These are phyloP conservation scores for Rhynchophorus ferrugineus DNA, from an alignment of 1,140 invertebrate species.

Conservation along the genomic window DNA sequence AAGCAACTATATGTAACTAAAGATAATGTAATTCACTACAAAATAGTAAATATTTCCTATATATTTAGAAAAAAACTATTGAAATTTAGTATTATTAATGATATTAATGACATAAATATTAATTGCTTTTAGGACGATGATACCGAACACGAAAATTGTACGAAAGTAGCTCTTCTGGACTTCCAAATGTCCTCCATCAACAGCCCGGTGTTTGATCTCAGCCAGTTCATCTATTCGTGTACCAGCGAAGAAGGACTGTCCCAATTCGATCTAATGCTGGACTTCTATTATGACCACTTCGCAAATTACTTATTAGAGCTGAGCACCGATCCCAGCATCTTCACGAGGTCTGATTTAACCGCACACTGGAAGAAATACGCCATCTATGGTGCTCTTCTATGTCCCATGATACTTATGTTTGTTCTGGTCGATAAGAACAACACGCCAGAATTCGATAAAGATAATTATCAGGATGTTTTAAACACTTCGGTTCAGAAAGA, in stretches of 20 bases:
- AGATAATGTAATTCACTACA: too few species aligned
- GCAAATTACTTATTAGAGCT: constrained; percentile 28
- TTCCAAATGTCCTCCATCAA: constrained; percentile 47
- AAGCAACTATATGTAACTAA: too few species aligned
- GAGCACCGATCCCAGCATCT: constrained; percentile 41
- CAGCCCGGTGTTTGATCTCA: constrained; percentile 49
- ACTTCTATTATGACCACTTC: constrained; percentile 49
- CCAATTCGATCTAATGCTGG: constrained; percentile 42
- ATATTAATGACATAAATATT: too few species aligned
- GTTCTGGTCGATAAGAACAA: constrained; percentile 11
- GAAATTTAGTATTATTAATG: too few species aligned
- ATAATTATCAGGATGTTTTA: constrained; percentile 2
- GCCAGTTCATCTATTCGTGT: constrained; percentile 48
- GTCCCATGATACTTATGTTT: constrained; percentile 7
- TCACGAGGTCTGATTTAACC: constrained; percentile 41
- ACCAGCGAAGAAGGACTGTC: constrained; percentile 44
- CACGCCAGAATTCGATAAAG: constrained; percentile 7
- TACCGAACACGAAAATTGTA: neutral
- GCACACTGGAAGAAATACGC: constrained; percentile 37
- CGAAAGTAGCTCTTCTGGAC: constrained; percentile 44
- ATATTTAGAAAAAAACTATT: too few species aligned
- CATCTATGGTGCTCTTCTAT: constrained; percentile 35
- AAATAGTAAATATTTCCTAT: too few species aligned
- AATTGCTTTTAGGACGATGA: constrained; percentile 4
- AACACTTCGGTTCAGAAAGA: neutral